Evolutionary conservation across 1,140 invertebrate species (phyloP), one percentile per base, ranked within the genome.

Genomic region (Piezodorus guildinii): DNA sequence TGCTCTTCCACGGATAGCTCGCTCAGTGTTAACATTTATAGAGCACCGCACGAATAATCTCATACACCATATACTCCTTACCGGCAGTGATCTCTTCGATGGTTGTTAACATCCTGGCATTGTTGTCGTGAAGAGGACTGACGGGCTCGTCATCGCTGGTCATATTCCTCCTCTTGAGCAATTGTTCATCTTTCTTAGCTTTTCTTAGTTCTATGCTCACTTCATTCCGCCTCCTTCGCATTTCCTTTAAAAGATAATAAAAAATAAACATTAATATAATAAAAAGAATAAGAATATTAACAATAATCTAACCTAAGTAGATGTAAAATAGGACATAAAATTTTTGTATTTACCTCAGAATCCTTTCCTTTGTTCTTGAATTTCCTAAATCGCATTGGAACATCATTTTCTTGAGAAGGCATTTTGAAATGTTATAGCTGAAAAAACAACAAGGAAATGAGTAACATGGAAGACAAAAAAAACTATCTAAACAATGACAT

Each of bases 91-190:
- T 74, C 62, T 70, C 65, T 46, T 73, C 68, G 71, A 73, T 61
- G 71, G 75, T 68, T 70, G 78, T 71, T 69, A 73, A 66, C 71
- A 70, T 54, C 27, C 66, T 67, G 39, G 65, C 27, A 75, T 78
- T 79, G 62, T 72, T 71, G 51, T 84, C 79, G 66, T 81, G 79
- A 0, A 82, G 72, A 8, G 81, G 81, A 12, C 77, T 79, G 8
- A 77, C 72, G 0, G 76, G 69, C 60, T 83, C 80, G 49, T 73
- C 71, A 44, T 76, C 74, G 6, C 80, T 73, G 60, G 78, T 77
- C 30, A 98, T 85, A 71, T 97, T 97, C 62, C 96, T 80, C 52
- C 93, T 78, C 77, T 99, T 99, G 1, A 88, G 79, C n/a, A 99
- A 76, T 71, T 95, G 92, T 70, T 98, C 94, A 77, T 98, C 94